Evolutionary conservation across 2,888 invertebrate genomes (phyloP), one percentile per base, ranked within the genome.

Genomic region (Hermodice carunculata): DNA sequence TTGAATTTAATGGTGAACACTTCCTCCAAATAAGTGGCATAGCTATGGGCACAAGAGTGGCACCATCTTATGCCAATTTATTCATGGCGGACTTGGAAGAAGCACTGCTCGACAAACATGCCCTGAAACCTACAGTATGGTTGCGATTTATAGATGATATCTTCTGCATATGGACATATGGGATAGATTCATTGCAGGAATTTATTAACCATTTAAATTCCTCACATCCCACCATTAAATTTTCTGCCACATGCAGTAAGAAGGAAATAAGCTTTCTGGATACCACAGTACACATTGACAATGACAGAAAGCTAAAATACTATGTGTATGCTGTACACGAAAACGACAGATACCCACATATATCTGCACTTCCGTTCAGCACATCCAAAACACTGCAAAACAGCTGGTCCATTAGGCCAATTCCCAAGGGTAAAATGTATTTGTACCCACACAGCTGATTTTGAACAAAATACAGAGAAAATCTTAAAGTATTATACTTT

Each of bases 271-370:
- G n/a, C 19, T 49, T 49, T 32, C 29, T 49, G 4, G 49, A 49
- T 32, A 49, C 49, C 4, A 49, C 28, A 28, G 49, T 49, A 17
- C 14, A 26, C n/a, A 49, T 49, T n/a, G 49, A 49, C 49, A n/a
- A 49, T 19, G 19, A 26, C 6, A 2, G 49, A n/a, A 1, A 49
- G 49, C 26, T 49, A 2, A 3, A 49, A 2, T 31, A 29, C 17
- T 29, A 49, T 26, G 31, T 49, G 2, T 49, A n/a, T n/a, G n/a
- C n/a, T n/a, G n/a, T n/a, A 28, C n/a, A 28, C 19, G 4, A 49
- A 49, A 49, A 29, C 49, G 2, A 49, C 49, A 28, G 49, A 49
- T 26, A 28, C 49, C 6, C 29, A 49, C 28, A 49, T n/a, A 6
- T 49, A 49, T 22, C 49, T 49, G 26, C 17, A 28, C 5, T 49